A percentile compares a stretch with the other conserved stretches of the same genome.
phyloP scores from a whole-genome alignment of 1,140 invertebrate species.

The Drosophila azteca region DNA sequence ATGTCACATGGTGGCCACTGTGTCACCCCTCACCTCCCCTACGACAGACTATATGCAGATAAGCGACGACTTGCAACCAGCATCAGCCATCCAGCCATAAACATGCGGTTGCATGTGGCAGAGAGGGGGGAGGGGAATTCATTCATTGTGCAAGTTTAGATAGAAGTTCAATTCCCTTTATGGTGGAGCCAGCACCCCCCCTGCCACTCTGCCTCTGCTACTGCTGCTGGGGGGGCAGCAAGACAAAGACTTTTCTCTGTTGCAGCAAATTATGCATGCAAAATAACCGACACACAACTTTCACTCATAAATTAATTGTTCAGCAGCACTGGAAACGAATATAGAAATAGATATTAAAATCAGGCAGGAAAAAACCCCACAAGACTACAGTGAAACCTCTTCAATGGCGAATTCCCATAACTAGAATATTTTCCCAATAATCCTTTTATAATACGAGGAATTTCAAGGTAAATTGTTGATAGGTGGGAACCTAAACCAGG shows the following conservation, averaged over 20 bases:
- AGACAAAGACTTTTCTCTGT: constrained; percentile 50
- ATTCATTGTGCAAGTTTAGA: constrained; percentile 43
- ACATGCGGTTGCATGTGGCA: neutral
- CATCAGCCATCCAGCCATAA: neutral
- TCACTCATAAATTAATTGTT: constrained; percentile 81
- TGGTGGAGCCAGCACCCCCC: too few species aligned
- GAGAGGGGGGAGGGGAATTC: too few species aligned
- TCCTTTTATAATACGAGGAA: too few species aligned
- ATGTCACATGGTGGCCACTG: constrained; percentile 54
- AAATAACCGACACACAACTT: constrained; percentile 63
- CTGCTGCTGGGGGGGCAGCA: too few species aligned
- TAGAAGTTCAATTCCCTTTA: constrained; percentile 50
- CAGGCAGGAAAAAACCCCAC: too few species aligned
- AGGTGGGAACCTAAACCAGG: too few species aligned
- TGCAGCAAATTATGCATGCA: constrained; percentile 72
- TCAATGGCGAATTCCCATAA: too few species aligned
- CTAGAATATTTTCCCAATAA: too few species aligned
- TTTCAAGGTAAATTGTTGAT: too few species aligned
- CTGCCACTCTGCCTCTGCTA: too few species aligned
- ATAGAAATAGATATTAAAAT: neutral
- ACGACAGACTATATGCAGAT: constrained; percentile 63
- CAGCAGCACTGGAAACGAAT: constrained; percentile 16
- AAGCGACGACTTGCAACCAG: constrained; percentile 39
- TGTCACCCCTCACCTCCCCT: neutral
- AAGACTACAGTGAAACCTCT: too few species aligned